Percentiles rank a stretch among this genome's conserved stretches.
Conservation (phyloP, 2,113 vertebrate species). For the Brachyhypopomus gauderio region DNA sequence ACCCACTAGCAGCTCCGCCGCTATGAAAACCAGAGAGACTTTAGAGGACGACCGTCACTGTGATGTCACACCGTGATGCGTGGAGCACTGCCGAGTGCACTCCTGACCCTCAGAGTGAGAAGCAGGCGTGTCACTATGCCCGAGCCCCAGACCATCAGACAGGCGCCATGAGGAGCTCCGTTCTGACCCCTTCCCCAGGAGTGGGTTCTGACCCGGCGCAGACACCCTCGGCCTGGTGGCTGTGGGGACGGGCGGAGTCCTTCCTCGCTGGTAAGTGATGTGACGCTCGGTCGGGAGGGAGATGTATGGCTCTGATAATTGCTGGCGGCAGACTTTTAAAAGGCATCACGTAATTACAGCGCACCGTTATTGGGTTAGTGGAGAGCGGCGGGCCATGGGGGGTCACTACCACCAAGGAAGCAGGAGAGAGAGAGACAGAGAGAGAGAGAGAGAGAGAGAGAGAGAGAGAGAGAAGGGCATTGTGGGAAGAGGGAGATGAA, state of each 20-base stretch:
- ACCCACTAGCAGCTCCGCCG: conserved; percentile 13
- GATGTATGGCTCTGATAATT: conserved; percentile 56
- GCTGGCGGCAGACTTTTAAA: conserved; percentile 55
- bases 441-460: conserved; percentile 15
- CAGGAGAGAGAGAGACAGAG: conserved; percentile 8
- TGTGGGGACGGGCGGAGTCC: neutral
- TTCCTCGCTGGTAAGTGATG: neutral
- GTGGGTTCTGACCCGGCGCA: neutral
- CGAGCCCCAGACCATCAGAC: neutral
- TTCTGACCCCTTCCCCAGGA: too few relatives aligned
- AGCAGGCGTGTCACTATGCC: neutral
- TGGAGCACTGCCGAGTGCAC: neutral
- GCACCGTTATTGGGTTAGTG: conserved; percentile 54
- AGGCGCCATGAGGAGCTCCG: too few relatives aligned
- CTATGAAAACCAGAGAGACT: conserved; percentile 46
- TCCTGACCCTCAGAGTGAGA: conserved; percentile 25
- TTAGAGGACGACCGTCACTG: conserved; percentile 43
- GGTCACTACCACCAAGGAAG: conserved; percentile 21
- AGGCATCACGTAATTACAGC: conserved; percentile 57
- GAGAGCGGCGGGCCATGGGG: neutral
- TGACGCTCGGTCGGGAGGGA: conserved; percentile 28
- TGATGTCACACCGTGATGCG: neutral
- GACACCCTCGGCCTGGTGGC: neutral
- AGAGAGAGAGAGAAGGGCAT: conserved; percentile 11
- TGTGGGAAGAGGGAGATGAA: conserved; percentile 50